phyloP scores from a whole-genome alignment of 2,113 vertebrate species.

The Thermophis baileyi region DNA sequence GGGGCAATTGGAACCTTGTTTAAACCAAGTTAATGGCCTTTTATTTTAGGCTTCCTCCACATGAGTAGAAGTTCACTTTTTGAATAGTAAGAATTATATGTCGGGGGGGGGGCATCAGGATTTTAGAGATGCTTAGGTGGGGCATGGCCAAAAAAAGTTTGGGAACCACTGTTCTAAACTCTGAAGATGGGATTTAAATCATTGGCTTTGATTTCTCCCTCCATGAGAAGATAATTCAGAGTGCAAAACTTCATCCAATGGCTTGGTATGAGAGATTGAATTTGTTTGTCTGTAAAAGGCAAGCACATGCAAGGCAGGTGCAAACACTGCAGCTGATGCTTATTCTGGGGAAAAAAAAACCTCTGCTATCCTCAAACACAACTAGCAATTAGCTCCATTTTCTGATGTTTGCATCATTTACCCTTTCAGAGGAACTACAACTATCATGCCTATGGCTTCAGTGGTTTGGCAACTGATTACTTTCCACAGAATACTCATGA shows the following conservation, averaged over 20 bases:
- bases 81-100: no score
- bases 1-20: no score
- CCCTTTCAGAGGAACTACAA: neutral
- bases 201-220: neutral
- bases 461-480: neutral
- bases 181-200: neutral
- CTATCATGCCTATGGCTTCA: neutral
- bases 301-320: neutral
- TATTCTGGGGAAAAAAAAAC: neutral
- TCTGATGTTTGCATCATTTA: neutral
- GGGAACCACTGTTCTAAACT: neutral
- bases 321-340: neutral
- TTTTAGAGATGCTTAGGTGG: no score
- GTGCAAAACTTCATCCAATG: neutral
- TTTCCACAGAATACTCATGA: neutral
- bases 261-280: neutral
- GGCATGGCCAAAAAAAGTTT: no score
- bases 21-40: no score
- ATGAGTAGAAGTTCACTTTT: no score
- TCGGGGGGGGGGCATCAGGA: no score
- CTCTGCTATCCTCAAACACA: neutral
- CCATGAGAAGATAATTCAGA: neutral
- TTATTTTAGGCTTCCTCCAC: no score
- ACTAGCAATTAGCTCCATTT: neutral
- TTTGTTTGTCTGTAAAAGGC: neutral